These are phyloP conservation scores for Mylabris sibirica DNA, from an alignment of 2,888 invertebrate genomes.

Conservation along the genomic window DNA sequence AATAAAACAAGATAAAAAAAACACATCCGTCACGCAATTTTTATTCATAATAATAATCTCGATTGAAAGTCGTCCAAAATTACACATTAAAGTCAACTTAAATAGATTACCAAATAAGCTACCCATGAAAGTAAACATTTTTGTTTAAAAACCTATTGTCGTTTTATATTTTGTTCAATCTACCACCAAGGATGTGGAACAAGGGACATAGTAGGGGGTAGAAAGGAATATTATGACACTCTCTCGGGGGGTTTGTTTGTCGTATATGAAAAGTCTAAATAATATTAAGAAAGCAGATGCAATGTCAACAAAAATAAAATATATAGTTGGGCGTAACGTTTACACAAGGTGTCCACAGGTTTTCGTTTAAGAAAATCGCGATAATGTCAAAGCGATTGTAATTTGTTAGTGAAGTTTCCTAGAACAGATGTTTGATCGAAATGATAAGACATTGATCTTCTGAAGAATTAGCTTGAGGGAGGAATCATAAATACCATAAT, in stretches of 20 bases:
- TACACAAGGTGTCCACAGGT: constrained; percentile 43
- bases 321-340: constrained; percentile 50
- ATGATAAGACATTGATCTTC: constrained; percentile 25
- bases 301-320: constrained; percentile 47
- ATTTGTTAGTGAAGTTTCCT: constrained; percentile 26
- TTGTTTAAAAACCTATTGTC: not conserved
- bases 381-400: constrained; percentile 39
- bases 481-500: constrained; percentile 18
- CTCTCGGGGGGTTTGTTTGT: constrained; percentile 54
- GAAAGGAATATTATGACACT: constrained; percentile 59
- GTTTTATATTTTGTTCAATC: constrained; percentile 42
- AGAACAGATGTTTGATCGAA: constrained; percentile 22
- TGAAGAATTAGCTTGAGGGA: too few relatives aligned
- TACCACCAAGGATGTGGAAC: constrained; percentile 53
- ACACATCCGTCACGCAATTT: not conserved
- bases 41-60: not conserved
- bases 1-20: not conserved
- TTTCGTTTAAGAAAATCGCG: constrained; percentile 38
- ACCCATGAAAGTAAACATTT: not conserved
- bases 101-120: not conserved
- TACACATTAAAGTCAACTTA: not conserved
- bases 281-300: constrained; percentile 48
- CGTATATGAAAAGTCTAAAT: constrained; percentile 24
- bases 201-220: constrained; percentile 53
- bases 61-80: too few relatives aligned